Conservation (phyloP, 2,888 invertebrate genomes). For the Ischnura elegans region DNA sequence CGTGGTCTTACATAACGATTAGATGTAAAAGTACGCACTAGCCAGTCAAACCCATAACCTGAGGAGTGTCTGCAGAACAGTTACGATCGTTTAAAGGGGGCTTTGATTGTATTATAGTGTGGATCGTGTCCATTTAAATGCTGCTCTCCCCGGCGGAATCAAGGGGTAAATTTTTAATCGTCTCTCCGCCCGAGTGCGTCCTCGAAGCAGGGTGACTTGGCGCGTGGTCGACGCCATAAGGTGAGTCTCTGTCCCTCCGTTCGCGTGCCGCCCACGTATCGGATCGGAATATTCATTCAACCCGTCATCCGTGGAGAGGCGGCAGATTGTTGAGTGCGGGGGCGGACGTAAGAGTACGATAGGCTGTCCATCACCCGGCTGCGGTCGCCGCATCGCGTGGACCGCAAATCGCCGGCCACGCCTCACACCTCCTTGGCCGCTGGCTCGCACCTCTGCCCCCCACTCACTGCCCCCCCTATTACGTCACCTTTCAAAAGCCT, state of each 20-base stretch:
- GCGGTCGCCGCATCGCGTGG: neutral
- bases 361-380: neutral
- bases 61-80: too few relatives aligned
- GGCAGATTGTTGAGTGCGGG: slow-evolving; percentile 15
- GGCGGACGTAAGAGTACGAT: neutral
- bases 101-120: too few relatives aligned
- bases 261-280: neutral
- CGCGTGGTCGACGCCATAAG: neutral
- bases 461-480: neutral
- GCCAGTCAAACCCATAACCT: too few relatives aligned
- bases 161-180: neutral
- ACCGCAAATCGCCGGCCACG: neutral
- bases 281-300: slow-evolving; percentile 26
- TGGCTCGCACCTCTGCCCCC: neutral
- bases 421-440: neutral
- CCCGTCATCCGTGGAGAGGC: neutral
- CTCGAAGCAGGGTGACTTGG: neutral
- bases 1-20: too few relatives aligned
- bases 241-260: neutral
- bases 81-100: too few relatives aligned
- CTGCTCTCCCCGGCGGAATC: neutral
- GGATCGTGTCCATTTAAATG: neutral
- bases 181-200: neutral
- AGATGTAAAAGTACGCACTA: too few relatives aligned
- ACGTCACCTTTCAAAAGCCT: neutral